These are phyloP conservation scores for Lethrus apterus DNA, from an alignment of 1,140 invertebrate genomes.

Conservation along the genomic window DNA sequence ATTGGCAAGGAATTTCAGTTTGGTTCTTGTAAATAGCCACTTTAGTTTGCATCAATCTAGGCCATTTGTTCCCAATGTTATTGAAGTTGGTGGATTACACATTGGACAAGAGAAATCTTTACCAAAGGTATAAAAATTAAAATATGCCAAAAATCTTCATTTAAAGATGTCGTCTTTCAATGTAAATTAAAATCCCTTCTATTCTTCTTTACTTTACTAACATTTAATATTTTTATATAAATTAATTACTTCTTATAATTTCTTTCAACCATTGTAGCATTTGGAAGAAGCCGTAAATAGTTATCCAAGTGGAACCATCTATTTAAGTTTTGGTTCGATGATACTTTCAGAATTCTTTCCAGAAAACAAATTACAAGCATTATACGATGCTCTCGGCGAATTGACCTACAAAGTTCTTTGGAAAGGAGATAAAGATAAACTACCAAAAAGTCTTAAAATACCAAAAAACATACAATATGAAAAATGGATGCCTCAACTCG, in stretches of 20 bases:
- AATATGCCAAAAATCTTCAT: neutral
- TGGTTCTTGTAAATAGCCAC: constrained; percentile 47
- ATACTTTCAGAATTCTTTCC: constrained; percentile 36
- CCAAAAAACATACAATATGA: constrained; percentile 52
- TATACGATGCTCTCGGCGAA: constrained; percentile 49
- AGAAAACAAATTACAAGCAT: constrained; percentile 30
- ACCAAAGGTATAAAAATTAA: constrained; percentile 29
- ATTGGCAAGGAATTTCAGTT: constrained; percentile 37
- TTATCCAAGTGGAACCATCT: constrained; percentile 38
- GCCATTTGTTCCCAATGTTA: constrained; percentile 41
- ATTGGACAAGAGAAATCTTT: constrained; percentile 36
- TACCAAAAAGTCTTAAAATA: constrained; percentile 34
- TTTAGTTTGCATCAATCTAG: constrained; percentile 40
- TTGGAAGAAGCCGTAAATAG: constrained; percentile 27
- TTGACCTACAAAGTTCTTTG: constrained; percentile 55
- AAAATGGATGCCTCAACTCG: constrained; percentile 65
- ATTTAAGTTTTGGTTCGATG: constrained; percentile 43
- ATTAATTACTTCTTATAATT: neutral
- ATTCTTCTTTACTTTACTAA: neutral
- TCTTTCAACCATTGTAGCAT: too few species aligned
- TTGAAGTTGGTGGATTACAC: constrained; percentile 47
- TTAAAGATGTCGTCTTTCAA: neutral
- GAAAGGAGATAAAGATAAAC: constrained; percentile 49
- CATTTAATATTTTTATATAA: constrained; percentile 34
- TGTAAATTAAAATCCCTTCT: neutral